phyloP scores from a whole-genome alignment of 2,888 invertebrate genomes.

The Hoplodrina ambigua region DNA sequence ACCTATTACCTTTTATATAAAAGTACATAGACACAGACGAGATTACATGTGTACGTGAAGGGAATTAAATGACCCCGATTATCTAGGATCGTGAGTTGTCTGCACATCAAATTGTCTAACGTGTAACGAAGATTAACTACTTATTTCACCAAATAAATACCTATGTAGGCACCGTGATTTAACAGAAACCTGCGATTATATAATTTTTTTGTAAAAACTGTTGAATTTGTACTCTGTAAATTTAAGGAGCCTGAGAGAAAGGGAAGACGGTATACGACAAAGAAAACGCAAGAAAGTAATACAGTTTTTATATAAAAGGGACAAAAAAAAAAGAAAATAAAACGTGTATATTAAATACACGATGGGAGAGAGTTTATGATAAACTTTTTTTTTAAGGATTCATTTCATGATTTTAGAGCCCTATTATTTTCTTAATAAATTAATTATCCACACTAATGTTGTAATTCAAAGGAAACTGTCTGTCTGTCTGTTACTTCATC shows the following conservation, averaged over 20 bases:
- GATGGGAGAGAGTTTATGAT: no score
- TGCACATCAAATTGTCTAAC: conserved; percentile 36
- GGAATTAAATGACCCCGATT: conserved; percentile 43
- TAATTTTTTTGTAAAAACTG: neutral
- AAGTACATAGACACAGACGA: conserved; percentile 16
- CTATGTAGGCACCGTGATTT: neutral
- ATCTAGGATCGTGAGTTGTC: conserved; percentile 28
- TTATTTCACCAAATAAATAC: conserved; percentile 25
- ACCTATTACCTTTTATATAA: conserved; percentile 12
- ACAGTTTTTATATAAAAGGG: conserved; percentile 12
- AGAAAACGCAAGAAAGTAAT: conserved; percentile 2
- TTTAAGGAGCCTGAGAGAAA: neutral
- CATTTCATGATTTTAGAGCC: no score
- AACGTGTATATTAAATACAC: no score
- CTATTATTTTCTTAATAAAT: no score
- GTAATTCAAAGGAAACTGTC: no score
- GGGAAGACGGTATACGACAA: neutral
- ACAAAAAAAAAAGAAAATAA: conserved; percentile 5
- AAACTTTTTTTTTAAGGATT: no score
- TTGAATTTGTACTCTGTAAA: neutral
- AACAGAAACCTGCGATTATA: conserved; percentile 17
- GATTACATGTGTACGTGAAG: conserved; percentile 38
- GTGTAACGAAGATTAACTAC: conserved; percentile 44
- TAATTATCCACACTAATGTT: no score
- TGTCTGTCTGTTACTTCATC: no score